Percentiles rank a stretch among this genome's conserved stretches.
phyloP scores from a whole-genome alignment of 2,888 invertebrate species.

The Oxytorus armatus region DNA sequence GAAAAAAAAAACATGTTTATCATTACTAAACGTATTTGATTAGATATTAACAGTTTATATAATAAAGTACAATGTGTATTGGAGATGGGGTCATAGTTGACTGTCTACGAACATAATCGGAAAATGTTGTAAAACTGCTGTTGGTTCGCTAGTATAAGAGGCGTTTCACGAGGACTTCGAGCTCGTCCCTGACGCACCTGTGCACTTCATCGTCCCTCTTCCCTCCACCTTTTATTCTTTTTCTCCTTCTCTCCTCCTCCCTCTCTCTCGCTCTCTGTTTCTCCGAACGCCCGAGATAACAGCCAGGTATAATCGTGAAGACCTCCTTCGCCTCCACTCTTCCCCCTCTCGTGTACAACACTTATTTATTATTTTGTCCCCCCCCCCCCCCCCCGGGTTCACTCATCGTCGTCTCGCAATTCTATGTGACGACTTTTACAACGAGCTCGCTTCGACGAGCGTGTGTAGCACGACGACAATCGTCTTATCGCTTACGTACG shows the following conservation, averaged over 20 bases:
- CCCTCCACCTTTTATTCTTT: not conserved
- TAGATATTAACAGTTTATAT: no score
- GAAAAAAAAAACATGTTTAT: no score
- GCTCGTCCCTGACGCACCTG: constrained; percentile 53
- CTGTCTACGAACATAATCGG: no score
- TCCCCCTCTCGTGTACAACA: not conserved
- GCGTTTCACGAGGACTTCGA: no score
- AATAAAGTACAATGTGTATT: no score
- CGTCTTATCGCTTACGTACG: constrained; percentile 13
- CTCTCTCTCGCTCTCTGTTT: constrained; percentile 42
- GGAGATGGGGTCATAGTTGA: no score
- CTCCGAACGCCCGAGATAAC: constrained; percentile 52
- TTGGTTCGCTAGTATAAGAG: no score
- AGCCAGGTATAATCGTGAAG: constrained; percentile 51
- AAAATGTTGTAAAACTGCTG: no score
- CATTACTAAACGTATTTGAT: no score
- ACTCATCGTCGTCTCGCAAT: constrained; percentile 37
- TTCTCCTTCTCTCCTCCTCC: constrained; percentile 30
- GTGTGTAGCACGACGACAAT: constrained; percentile 38
- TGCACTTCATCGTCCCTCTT: not conserved
- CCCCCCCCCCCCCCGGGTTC: constrained; percentile 47
- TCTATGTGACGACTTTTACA: constrained; percentile 47
- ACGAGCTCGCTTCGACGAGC: constrained; percentile 37
- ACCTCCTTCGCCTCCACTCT: constrained; percentile 14
- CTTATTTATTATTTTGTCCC: constrained; percentile 19